Percentiles rank a stretch among this genome's conserved stretches.
Conservation (phyloP, 2,113 vertebrate species). For the Acinonyx jubatus region DNA sequence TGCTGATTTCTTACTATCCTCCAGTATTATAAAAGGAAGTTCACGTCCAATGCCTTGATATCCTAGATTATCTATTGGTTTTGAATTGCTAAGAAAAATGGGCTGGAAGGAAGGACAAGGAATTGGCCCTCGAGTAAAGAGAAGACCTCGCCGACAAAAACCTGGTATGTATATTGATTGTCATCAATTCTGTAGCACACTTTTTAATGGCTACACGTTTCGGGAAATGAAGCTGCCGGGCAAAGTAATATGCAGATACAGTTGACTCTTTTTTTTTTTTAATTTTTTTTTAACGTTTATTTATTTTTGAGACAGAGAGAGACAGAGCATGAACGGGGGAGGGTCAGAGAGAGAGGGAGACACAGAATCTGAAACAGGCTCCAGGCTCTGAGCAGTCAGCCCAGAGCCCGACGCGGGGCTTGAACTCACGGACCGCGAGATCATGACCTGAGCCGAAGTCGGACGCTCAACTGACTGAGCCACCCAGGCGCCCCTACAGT, state of each 20-base stretch:
- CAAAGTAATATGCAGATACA: neutral
- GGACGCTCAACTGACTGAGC: too few relatives aligned
- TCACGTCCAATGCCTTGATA: slow-evolving; percentile 23
- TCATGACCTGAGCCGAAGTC: too few relatives aligned
- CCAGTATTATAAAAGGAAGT: neutral
- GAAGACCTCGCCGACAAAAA: slow-evolving; percentile 88
- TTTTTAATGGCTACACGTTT: neutral
- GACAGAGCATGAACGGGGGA: too few relatives aligned
- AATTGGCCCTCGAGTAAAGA: slow-evolving; percentile 94
- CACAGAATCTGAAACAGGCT: too few relatives aligned
- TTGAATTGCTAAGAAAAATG: slow-evolving; percentile 94
- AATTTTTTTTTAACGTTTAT: too few relatives aligned
- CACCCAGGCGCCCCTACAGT: neutral
- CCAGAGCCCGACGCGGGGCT: too few relatives aligned
- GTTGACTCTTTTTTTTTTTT: neutral
- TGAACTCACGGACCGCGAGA: too few relatives aligned
- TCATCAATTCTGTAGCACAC: too few relatives aligned
- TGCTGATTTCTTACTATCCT: neutral
- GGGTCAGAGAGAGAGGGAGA: too few relatives aligned
- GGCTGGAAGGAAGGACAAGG: slow-evolving; percentile 98
- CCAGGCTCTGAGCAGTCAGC: too few relatives aligned
- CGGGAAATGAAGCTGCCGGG: neutral
- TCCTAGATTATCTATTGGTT: slow-evolving; percentile 91
- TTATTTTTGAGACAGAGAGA: too few relatives aligned
- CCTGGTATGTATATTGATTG: slow-evolving; percentile 80